Conservation (phyloP, 1,140 invertebrate genomes). For the Heliconius melpomene region DNA sequence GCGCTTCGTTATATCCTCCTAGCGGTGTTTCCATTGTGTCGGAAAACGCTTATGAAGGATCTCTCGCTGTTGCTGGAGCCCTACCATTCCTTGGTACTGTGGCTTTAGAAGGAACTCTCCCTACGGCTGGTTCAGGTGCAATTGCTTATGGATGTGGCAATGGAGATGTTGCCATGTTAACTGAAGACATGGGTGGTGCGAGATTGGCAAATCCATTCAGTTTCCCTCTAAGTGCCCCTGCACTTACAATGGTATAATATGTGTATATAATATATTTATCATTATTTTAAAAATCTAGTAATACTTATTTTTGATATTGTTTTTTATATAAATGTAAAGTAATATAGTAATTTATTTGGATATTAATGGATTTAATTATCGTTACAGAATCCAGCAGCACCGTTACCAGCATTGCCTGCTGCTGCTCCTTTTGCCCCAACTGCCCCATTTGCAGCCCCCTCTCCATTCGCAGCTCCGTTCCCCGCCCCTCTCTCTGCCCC, state of each 20-base stretch:
- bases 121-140: conserved; percentile 48
- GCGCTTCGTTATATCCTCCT: conserved; percentile 49
- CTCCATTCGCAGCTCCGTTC: background rate
- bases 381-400: background rate
- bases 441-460: background rate
- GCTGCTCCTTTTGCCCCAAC: background rate
- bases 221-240: conserved; percentile 17
- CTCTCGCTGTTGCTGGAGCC: conserved; percentile 44
- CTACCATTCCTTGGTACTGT: conserved; percentile 52
- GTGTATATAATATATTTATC: background rate
- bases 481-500: background rate
- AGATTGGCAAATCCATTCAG: conserved; percentile 24
- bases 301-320: background rate
- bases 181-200: conserved; percentile 38
- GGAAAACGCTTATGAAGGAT: conserved; percentile 50
- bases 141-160: conserved; percentile 51
- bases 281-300: background rate
- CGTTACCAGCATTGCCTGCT: background rate
- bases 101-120: conserved; percentile 46
- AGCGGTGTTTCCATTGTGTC: conserved; percentile 49
- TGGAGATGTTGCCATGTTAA: conserved; percentile 47
- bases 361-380: background rate
- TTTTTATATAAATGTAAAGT: background rate
- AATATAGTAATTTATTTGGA: background rate
- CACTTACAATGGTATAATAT: background rate